Evolutionary conservation across 2,113 vertebrate species (phyloP), one percentile per base, ranked within the genome.

Genomic region (Prietella phreatophila): DNA sequence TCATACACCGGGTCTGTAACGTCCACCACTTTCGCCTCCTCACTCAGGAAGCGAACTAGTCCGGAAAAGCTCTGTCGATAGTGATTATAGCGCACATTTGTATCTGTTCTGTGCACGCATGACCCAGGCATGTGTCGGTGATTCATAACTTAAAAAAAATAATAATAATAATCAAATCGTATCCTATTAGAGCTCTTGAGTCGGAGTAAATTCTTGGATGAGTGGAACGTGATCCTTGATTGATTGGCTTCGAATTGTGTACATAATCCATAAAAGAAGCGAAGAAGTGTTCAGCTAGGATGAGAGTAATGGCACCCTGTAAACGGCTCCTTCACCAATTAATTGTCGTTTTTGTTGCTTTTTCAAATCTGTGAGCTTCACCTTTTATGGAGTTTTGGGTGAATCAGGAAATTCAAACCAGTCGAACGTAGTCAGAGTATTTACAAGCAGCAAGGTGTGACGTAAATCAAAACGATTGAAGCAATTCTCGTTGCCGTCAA

Each of bases 1-100:
- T 96, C 95, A 95, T 93, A 47, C 90, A 55, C n/a, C 10, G 91
- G 55, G 89, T 92, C 92, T 86, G 91, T 93, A 92, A 91, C 88
- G 81, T 93, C 88, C 88, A 86, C 84, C 80, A 83, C 89, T 91
- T 93, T 93, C 93, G 93, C 93, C 91, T 92, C 55, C 0, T 80
- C 90, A 78, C 14, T 5, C 83, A 65, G 55, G 47, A 85, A 82
- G 50, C 89, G 82, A 83, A 4, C 58, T 90, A 84, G 36, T 42
- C 27, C 58, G 71, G 27, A 79, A 58, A 56, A 15, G 76, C 65
- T 82, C 89, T 91, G 93, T 94, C 94, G 90, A 90, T 94, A 91
- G 93, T 91, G 92, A 93, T 94, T 93, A 93, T 8, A 22, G 20
- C 61, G 53, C 25, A n/a, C n/a, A 25, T 61, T 27, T 3, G 17